These are phyloP conservation scores for Gymnothorax reevesii DNA, from an alignment of 2,797 vertebrate genomes.

Conservation along the genomic window DNA sequence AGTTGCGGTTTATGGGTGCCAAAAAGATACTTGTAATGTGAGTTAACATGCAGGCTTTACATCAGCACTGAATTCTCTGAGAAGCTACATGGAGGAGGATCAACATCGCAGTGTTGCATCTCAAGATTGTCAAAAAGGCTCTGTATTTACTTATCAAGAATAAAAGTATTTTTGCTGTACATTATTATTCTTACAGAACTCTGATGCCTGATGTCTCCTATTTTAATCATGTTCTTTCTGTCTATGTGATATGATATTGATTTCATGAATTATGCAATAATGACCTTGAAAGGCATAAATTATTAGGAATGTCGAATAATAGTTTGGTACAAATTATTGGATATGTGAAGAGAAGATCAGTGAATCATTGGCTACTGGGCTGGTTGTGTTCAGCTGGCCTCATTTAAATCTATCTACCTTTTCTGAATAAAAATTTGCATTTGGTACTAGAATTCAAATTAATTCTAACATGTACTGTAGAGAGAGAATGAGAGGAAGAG, in stretches of 20 bases:
- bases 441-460: not conserved
- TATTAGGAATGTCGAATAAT: not conserved
- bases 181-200: not conserved
- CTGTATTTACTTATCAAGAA: not conserved
- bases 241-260: not conserved
- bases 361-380: not conserved
- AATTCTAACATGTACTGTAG: not conserved
- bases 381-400: not conserved
- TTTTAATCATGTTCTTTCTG: not conserved
- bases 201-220: not conserved
- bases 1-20: not conserved
- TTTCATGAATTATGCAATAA: not conserved
- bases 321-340: not conserved
- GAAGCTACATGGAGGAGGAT: not conserved
- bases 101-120: not conserved
- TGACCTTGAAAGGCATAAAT: not conserved
- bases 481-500: not conserved
- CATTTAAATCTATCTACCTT: not conserved
- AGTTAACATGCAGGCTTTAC: not conserved
- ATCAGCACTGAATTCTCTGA: not conserved
- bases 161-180: not conserved
- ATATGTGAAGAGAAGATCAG: not conserved
- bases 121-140: not conserved
- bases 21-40: not conserved
- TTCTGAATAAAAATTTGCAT: slow-evolving; percentile 9